Percentiles rank a stretch among this genome's conserved stretches.
Conservation (phyloP, 2,797 vertebrate genomes). For the Anniella stebbinsi region DNA sequence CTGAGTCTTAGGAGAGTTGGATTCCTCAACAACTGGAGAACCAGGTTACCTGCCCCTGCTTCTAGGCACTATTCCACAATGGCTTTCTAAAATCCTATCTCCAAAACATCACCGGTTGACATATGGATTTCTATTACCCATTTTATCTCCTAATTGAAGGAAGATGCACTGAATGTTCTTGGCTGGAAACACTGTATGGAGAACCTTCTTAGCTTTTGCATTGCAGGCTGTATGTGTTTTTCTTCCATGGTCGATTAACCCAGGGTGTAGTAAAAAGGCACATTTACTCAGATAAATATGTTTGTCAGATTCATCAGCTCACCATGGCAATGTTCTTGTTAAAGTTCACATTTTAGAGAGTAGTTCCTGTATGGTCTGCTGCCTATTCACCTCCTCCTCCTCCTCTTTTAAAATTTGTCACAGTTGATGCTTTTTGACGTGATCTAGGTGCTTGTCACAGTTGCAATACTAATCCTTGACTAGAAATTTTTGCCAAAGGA, state of each 20-base stretch:
- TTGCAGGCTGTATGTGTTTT: constrained; percentile 61
- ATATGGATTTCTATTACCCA: not conserved
- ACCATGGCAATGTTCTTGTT: constrained; percentile 71
- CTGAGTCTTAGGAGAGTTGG: no score
- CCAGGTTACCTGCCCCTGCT: not conserved
- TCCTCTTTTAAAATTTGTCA: constrained; percentile 70
- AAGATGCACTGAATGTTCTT: constrained; percentile 56
- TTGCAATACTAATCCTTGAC: constrained; percentile 29
- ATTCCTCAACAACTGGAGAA: no score
- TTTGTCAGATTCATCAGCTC: constrained; percentile 67
- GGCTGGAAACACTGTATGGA: constrained; percentile 47
- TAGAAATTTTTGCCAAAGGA: constrained; percentile 10
- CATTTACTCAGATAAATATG: constrained; percentile 74
- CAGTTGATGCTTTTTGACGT: constrained; percentile 53
- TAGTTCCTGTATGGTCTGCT: constrained; percentile 66
- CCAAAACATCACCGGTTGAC: not conserved
- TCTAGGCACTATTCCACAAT: not conserved
- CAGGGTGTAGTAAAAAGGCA: constrained; percentile 68
- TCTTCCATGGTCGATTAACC: constrained; percentile 69
- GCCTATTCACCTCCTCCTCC: constrained; percentile 47
- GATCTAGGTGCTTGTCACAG: constrained; percentile 41
- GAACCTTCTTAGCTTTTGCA: constrained; percentile 69
- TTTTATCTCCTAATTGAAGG: constrained; percentile 40
- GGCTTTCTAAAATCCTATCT: constrained; percentile 18
- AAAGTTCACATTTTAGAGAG: constrained; percentile 63